Percentiles rank a stretch among this genome's conserved stretches.
Conservation (phyloP, 2,797 vertebrate species). For the Crypturellus tataupa region DNA sequence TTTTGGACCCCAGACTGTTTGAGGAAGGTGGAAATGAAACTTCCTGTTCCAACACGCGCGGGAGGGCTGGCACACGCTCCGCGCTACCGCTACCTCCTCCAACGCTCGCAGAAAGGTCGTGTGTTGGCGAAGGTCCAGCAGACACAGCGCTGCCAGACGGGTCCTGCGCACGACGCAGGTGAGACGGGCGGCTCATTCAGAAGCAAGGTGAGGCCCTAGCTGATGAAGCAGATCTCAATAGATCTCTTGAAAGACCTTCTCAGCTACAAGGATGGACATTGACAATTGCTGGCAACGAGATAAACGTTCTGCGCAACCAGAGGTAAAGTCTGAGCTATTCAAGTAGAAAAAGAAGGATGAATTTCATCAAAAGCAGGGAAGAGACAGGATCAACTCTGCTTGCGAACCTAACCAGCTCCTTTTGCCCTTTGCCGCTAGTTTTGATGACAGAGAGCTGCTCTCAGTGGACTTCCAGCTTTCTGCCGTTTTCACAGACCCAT, state of each 20-base stretch:
- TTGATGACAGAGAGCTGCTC: background rate
- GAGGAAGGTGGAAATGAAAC: conserved; percentile 42
- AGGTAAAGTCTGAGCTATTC: background rate
- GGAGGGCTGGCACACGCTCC: background rate
- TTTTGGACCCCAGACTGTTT: conserved; percentile 34
- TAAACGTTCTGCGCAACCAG: background rate
- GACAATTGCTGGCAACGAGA: conserved; percentile 21
- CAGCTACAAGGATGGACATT: background rate
- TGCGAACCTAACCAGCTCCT: background rate
- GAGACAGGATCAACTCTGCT: background rate
- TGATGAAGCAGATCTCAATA: background rate
- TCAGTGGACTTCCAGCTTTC: background rate
- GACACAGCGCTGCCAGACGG: conserved; percentile 15
- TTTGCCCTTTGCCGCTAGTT: background rate
- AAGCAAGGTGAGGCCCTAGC: background rate
- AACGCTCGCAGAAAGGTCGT: conserved; percentile 61
- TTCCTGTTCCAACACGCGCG: conserved; percentile 22
- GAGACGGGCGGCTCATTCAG: conserved; percentile 70
- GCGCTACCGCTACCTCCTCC: background rate
- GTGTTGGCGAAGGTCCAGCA: conserved; percentile 50
- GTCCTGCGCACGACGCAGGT: conserved; percentile 32
- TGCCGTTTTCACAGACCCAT: background rate
- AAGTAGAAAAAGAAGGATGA: background rate
- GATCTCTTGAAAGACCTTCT: conserved; percentile 49
- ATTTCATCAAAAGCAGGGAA: background rate